Evolutionary conservation across 2,888 invertebrate genomes (phyloP), one percentile per base, ranked within the genome.

Genomic region (Zygaena filipendulae): DNA sequence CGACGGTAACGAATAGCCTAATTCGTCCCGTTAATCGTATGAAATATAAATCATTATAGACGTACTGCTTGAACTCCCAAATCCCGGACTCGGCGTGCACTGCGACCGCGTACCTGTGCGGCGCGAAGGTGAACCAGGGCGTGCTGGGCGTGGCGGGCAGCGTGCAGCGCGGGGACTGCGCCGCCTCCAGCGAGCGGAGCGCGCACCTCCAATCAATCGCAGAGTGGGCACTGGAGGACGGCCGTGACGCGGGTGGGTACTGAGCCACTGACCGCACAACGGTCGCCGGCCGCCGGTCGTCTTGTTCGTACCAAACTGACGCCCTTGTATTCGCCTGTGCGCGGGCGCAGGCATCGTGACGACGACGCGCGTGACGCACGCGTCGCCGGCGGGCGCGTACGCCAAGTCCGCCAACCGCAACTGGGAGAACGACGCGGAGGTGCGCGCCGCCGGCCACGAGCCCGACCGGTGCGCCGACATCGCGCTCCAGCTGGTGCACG

Each of bases 341-440:
- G 13, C 10, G 18, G 9, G 4, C 3, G 40, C 74, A 35, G 87
- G 87, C 4, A 52, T 87, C 3, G 89, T 91, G 4, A 92, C 91
- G 1, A 89, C 87, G 1, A 87, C 90, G 0, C 79, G 90, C 27
- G 74, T 92, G 0, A 91, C 91, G 0, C 89, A 91, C 56, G 91
- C 91, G 0, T 88, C 89, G 2, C 91, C 91, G 0, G 84, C 87
- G 1, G 84, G 82, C 1, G 64, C 82, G 0, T 91, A 84, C 51
- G 89, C 90, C 0, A 85, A 86, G 47, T 64, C 71, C 0, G 84
- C 88, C 0, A 68, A 85, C 36, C 80, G 91, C 1, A 60, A 84
- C 38, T 91, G 88, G 85, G 91, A 91, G 59, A 81, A 72, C 43
- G 88, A 90, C 52, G 62, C 52, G 0, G 75, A 82, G 16, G 70